phyloP scores from a whole-genome alignment of 1,140 invertebrate genomes.

The Homarus americanus region DNA sequence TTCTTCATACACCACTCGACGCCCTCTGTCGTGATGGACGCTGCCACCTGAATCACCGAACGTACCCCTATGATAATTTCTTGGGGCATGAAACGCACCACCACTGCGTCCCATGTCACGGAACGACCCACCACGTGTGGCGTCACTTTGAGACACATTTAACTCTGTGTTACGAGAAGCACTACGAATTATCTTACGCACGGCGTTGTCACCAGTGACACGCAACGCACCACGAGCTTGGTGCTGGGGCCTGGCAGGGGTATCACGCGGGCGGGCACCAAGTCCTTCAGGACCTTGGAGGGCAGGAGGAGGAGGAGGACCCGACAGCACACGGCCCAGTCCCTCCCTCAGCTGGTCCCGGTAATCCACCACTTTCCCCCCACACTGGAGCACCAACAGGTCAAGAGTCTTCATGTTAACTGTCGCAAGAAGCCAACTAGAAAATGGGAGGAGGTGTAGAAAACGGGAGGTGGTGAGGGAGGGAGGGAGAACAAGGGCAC shows the following conservation, averaged over 20 bases:
- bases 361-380: slow-evolving; percentile 30
- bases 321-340: background rate
- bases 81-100: background rate
- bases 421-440: background rate
- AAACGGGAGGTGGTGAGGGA: slow-evolving; percentile 1
- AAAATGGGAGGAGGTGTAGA: background rate
- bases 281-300: no score
- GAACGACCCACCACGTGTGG: background rate
- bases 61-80: background rate
- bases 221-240: no score
- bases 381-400: slow-evolving; percentile 55
- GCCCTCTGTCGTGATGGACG: background rate
- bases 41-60: background rate
- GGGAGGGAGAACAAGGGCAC: background rate
- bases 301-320: no score
- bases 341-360: background rate
- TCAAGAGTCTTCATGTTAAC: slow-evolving; percentile 60
- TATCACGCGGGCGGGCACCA: background rate
- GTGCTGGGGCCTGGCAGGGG: background rate
- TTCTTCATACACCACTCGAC: background rate
- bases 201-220: background rate
- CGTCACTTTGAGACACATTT: no score
- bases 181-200: background rate
- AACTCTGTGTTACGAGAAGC: no score
- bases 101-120: background rate